Base-by-base conservation (phyloP, 2,888 invertebrate species). In the Agonopterix arenella region DNA sequence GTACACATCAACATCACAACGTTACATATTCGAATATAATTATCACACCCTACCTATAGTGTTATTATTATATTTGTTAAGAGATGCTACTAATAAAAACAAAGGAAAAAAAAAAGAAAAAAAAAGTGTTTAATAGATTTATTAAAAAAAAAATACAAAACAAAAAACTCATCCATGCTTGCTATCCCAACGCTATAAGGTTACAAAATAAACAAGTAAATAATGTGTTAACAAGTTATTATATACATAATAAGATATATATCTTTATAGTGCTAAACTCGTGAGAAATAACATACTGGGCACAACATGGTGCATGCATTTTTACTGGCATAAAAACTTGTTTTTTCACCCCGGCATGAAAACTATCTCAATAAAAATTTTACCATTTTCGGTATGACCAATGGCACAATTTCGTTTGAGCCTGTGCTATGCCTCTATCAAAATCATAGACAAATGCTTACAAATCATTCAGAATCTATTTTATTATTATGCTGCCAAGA, bases 81-180 rank as follows among this genome's bases (percentile, higher is more conserved):
- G 40, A 40, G n/a, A 40, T 9, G 9, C 40, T 40, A 28, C 5
- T 28, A 40, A 40, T 4, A 40, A n/a, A n/a, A 40, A 40, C 10
- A 4, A 40, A 40, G 1, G 40, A 60, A 68, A 64, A 62, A 63
- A 68, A 70, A 60, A 62, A 71, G 68, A 56, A 60, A 62, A 68
- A n/a, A 59, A 63, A 75, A 77, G 73, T 72, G 76, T 88, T 85
- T 81, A 82, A 84, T 80, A 84, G 77, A 80, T 84, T 89, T 85
- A 84, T 84, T 86, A 74, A 81, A 83, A 88, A 28, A 28, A 80
- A 82, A 82, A 81, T 73, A 80, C 68, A 73, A 77, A 76, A 78
- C 75, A 77, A 80, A 80, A 73, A 75, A 70, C 67, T 72, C 77
- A 74, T 76, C 73, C 76, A 76, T 73, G 82, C 80, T 73, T 70